Evolutionary conservation across 2,888 invertebrate genomes (phyloP).

Genomic region (Archips xylosteana): DNA sequence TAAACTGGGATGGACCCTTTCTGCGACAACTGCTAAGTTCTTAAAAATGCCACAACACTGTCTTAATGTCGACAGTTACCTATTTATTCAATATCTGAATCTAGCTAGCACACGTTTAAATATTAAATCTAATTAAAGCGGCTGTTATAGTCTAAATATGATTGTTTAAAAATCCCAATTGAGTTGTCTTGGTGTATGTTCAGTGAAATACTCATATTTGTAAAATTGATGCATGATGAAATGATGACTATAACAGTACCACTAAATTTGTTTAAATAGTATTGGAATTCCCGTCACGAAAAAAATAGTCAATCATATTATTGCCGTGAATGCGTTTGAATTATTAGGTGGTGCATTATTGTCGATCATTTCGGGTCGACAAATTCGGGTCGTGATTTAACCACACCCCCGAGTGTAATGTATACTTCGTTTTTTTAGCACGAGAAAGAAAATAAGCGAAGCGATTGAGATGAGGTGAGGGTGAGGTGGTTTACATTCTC

Average conservation of each 20-base stretch:
- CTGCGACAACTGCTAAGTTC: not conserved
- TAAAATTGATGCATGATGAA: not conserved
- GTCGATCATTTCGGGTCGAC: too few species aligned
- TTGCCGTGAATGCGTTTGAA: too few species aligned
- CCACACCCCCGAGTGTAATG: too few species aligned
- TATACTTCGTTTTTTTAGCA: too few species aligned
- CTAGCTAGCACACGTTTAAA: conserved; percentile 17
- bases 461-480: too few species aligned
- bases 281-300: too few species aligned
- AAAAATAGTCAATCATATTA: too few species aligned
- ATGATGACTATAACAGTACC: conserved; percentile 26
- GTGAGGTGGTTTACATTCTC: too few species aligned
- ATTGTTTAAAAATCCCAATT: not conserved
- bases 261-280: not conserved
- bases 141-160: conserved; percentile 22
- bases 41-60: conserved; percentile 11
- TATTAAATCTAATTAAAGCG: conserved; percentile 21
- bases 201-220: not conserved
- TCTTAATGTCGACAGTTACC: not conserved
- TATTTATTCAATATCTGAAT: conserved; percentile 10
- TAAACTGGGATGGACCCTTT: not conserved
- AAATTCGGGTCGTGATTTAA: too few species aligned
- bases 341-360: too few species aligned
- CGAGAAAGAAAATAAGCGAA: too few species aligned
- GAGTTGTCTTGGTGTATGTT: not conserved